Base-by-base conservation (phyloP, 2,113 vertebrate species). In the Gadus chalcogrammus region DNA sequence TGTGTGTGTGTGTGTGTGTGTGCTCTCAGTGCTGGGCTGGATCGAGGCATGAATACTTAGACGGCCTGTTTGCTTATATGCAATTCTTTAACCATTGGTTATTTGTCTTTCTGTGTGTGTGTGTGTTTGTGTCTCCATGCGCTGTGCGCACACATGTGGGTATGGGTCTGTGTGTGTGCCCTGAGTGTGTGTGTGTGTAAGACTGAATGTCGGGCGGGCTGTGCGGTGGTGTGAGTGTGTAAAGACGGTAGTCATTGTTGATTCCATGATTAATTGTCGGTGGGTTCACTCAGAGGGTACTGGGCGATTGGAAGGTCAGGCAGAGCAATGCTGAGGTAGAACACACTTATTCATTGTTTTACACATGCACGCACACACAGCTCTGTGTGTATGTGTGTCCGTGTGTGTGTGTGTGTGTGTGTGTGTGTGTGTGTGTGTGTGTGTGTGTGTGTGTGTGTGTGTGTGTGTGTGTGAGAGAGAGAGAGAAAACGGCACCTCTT, bases 201-300 rank as follows among this genome's bases (percentile, higher is more conserved):
- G 69, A 63, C 60, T 64, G 62, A 70, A 67, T 55, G 38, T 70
- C 64, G 60, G 48, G 59, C 60, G 69, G 42, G 1, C 2, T 48
- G 42, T 48, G 42, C 8, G 2, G 42, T 48, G 42, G 42, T 22
- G n/a, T 66, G 58, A 28, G 61, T 66, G 52, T 74, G 64, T 71
- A 68, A 66, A 75, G 75, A 71, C 69, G 65, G 69, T 78, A 68
- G 56, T 79, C 72, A 70, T 84, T 88, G 80, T 88, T 84, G 78
- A 89, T 88, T 88, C 85, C 78, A 87, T 91, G 87, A 91, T 89
- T 91, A 88, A 90, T 91, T 88, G 75, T 82, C 73, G 71, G 55
- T 75, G 76, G 82, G 90, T 91, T 93, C 88, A 91, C 56, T 70
- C 5, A 62, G 75, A 91, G 89, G 89, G 84, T 91, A 91, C 65